Conservation (phyloP, 1,140 invertebrate genomes). For the Drosophila athabasca region DNA sequence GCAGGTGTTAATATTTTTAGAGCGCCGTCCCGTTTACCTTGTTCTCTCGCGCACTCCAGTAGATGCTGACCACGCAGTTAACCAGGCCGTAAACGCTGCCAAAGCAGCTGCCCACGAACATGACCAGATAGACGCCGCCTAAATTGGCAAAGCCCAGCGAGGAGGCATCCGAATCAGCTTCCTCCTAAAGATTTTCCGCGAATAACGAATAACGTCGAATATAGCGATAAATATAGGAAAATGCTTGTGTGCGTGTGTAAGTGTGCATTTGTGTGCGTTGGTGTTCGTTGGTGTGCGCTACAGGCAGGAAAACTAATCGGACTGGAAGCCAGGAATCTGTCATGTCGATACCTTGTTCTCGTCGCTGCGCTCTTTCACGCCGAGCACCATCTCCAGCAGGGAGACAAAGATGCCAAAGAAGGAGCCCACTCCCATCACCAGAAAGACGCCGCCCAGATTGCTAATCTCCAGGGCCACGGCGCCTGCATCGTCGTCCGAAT, state of each 20-base stretch:
- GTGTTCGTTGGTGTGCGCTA: slow-evolving; percentile 16
- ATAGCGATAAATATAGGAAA: slow-evolving; percentile 23
- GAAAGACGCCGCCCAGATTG: slow-evolving; percentile 90
- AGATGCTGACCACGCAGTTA: no score
- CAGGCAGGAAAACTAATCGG: slow-evolving; percentile 48
- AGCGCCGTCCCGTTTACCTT: no score
- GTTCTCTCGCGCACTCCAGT: no score
- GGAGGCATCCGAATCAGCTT: slow-evolving; percentile 78
- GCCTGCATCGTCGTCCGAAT: slow-evolving; percentile 70
- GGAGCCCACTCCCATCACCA: slow-evolving; percentile 87
- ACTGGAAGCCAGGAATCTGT: slow-evolving; percentile 13
- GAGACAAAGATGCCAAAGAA: slow-evolving; percentile 83
- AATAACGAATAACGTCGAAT: slow-evolving; percentile 22
- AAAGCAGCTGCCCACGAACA: slow-evolving; percentile 89
- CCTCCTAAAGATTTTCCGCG: slow-evolving; percentile 54
- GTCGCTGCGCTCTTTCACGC: slow-evolving; percentile 74
- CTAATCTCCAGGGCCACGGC: slow-evolving; percentile 84
- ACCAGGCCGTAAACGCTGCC: no score
- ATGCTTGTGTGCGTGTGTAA: slow-evolving; percentile 5
- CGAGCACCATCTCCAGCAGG: slow-evolving; percentile 82
- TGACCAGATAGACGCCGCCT: slow-evolving; percentile 96
- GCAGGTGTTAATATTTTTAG: no score
- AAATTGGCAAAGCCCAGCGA: slow-evolving; percentile 94
- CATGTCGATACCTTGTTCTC: slow-evolving; percentile 74
- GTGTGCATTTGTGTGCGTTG: neutral